phyloP scores from a whole-genome alignment of 2,888 invertebrate species.

The Apodemia hepburni region DNA sequence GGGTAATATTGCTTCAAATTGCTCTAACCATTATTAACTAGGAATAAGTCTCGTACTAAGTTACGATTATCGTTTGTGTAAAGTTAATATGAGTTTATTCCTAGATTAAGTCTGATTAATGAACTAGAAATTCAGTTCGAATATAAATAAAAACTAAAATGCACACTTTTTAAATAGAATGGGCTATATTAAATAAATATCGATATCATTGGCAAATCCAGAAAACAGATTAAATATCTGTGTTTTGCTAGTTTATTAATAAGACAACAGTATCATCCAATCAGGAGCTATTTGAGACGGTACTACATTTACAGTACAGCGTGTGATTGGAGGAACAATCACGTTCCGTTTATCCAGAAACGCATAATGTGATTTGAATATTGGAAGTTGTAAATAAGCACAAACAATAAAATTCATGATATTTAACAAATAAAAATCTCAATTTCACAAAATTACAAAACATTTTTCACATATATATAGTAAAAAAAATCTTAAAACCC shows the following conservation, averaged over 20 bases:
- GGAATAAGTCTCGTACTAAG: conserved; percentile 13
- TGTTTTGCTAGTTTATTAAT: conserved; percentile 10
- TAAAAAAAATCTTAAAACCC: too few relatives aligned
- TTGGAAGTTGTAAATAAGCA: conserved; percentile 2
- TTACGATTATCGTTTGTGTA: conserved; percentile 8
- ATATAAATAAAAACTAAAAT: not conserved
- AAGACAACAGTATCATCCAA: not conserved
- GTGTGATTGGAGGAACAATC: not conserved
- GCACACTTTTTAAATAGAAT: too few relatives aligned
- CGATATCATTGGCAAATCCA: too few relatives aligned
- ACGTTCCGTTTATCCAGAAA: not conserved
- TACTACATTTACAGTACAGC: not conserved
- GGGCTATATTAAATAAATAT: too few relatives aligned
- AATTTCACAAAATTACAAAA: too few relatives aligned
- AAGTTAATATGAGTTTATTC: conserved; percentile 13
- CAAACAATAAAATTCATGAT: not conserved
- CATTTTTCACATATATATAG: too few relatives aligned
- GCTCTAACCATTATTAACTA: conserved; percentile 7
- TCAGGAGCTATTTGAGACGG: not conserved
- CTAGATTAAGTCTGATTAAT: conserved; percentile 14
- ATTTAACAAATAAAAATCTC: not conserved
- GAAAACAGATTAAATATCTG: not conserved
- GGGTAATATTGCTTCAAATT: conserved; percentile 1
- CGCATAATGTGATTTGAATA: conserved; percentile 7
- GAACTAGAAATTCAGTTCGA: conserved; percentile 14